Base-by-base conservation (phyloP, 2,888 invertebrate species). In the Colletes collaris region DNA sequence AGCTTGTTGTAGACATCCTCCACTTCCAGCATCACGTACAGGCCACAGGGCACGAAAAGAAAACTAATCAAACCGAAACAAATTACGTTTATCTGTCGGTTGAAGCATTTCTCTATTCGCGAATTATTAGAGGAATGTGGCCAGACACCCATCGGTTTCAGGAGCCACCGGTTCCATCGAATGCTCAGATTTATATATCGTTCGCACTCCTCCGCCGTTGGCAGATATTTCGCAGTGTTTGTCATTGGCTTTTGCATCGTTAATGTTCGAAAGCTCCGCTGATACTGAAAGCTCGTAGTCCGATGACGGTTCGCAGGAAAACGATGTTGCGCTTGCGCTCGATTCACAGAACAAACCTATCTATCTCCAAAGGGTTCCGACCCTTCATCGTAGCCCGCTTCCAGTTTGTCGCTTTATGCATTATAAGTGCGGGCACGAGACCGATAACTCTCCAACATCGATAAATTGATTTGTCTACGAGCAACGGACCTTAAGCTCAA, bases 91-190 rank as follows among this genome's bases (percentile, higher is more conserved):
- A 79, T 66, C 5, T 77, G 3, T 19, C 65, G 35, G n/a, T 71
- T 78, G 0, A 81, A 1, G 5, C 60, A 76, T 70, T 70, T 84
- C 5, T 80, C 66, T 1, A 53, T 0, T 13, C 3, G 4, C 0
- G 79, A 69, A 0, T 46, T 13, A 0, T 73, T 11, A 0, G 11
- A 0, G 0, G 62, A 49, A 4, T 4, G 3, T 0, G 91, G 90
- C 90, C 91, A 91, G 16, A 81, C 81, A 1, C 91, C 91, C 16
- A 91, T 74, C 0, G 88, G 79, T 8, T 83, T 86, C 1, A 91
- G 53, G 13, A 90, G 81, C 86, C 89, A 90, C 4, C 89, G 89
- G 40, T 86, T 90, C 76, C 88, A 66, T 11, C 84, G 79, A 1
- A 89, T 80, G 40, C 90, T 90, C 40, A 89, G 87, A 0, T 72